phyloP scores from a whole-genome alignment of 2,113 vertebrate species.

The Thunnus thynnus region DNA sequence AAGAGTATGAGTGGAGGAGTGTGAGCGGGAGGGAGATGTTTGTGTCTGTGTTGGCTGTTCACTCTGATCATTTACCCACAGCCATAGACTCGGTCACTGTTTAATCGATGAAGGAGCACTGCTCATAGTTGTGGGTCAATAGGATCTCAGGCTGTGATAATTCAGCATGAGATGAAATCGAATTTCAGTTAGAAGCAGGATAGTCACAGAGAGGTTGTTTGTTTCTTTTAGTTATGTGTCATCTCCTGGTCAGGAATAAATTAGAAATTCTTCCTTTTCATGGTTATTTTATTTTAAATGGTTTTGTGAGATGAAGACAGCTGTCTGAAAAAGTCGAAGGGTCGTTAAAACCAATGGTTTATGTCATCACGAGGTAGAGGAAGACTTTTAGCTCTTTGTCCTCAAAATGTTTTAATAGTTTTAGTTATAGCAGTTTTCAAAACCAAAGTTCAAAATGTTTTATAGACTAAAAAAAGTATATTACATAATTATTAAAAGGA shows the following conservation, averaged over 20 bases:
- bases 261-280: neutral
- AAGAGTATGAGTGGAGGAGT: conserved; percentile 16
- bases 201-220: neutral
- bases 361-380: neutral
- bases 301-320: neutral
- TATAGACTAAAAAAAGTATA: too few species aligned
- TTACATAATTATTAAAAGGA: neutral
- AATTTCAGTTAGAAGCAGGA: conserved; percentile 21
- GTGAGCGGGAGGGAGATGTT: conserved; percentile 11
- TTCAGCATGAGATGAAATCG: conserved; percentile 46
- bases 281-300: neutral
- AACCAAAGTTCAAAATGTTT: neutral
- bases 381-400: neutral
- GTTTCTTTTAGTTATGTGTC: neutral
- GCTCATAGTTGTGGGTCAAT: conserved; percentile 49
- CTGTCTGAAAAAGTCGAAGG: neutral
- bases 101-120: conserved; percentile 49
- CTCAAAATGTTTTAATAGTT: neutral
- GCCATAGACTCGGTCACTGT: conserved; percentile 32
- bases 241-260: conserved; percentile 5
- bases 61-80: conserved; percentile 61
- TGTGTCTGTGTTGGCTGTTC: conserved; percentile 30
- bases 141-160: conserved; percentile 38
- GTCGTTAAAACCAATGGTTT: neutral
- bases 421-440: neutral